Evolutionary conservation across 1,140 invertebrate genomes (phyloP), one percentile per base, ranked within the genome.

Genomic region (Drosophila santomea): DNA sequence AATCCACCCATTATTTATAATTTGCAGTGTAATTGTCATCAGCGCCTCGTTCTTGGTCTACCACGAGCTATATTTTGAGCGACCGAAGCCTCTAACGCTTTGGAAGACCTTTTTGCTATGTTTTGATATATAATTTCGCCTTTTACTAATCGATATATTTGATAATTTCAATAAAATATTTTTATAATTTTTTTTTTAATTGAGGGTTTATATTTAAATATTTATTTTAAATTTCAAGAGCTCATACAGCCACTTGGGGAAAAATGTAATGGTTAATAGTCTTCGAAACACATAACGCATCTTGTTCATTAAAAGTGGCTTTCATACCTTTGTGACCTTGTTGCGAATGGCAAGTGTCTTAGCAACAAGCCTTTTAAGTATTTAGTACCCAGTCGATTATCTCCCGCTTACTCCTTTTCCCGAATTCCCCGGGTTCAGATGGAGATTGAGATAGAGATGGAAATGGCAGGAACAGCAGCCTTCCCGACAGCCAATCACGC

Each of bases 401-500:
- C 2, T 32, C 60, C 25, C 28, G 60, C 59, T 58, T 55, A 20
- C 5, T 17, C 8, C 59, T 10, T 54, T 38, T 38, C 38, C 17
- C 3, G 11, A 45, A 63, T 39, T 57, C 14, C 35, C 36, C 28
- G 23, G 48, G 35, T 20, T 32, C 52, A 71, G 67, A 28, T 41
- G 51, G 50, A 71, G 60, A 63, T 44, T 50, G 50, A 62, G 50
- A 32, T 32, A n/a, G n/a, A 71, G 67, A 28, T 41, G 32, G 32
- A 25, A 25, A 15, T 20, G 48, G 28, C 14, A 25, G 25, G 38
- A 38, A 51, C 48, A 51, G 17, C 50, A 52, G 44, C 36, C 39
- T 52, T 32, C 44, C 41, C 59, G 61, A 58, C 71, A 63, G 74
- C 41, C 79, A 88, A 89, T 88, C 60, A 75, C 57, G 72, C 83